phyloP scores from a whole-genome alignment of 2,797 vertebrate genomes.

The Vespertilio murinus region DNA sequence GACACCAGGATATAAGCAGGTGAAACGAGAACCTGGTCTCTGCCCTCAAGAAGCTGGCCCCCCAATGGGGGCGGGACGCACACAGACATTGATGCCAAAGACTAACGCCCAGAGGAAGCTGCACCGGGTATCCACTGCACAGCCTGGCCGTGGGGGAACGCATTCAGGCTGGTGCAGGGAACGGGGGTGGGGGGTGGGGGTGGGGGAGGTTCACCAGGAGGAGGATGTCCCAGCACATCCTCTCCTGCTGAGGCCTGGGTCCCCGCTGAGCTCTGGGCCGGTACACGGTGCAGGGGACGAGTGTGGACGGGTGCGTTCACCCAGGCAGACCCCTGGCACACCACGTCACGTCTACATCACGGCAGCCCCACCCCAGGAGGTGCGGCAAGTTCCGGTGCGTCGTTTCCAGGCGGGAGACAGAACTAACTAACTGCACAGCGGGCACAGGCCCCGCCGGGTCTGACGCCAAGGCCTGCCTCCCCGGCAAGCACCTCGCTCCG shows the following conservation, averaged over 20 bases:
- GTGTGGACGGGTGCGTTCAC: neutral
- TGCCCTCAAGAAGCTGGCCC: neutral
- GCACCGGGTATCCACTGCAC: neutral
- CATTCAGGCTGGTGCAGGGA: neutral
- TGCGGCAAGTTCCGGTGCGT: neutral
- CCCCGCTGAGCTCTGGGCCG: neutral
- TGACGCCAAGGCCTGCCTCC: neutral
- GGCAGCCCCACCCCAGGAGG: neutral
- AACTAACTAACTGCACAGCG: neutral
- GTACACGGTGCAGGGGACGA: fast-evolving
- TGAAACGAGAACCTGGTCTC: neutral
- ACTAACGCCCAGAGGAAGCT: neutral
- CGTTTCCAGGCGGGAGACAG: neutral
- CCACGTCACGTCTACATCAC: neutral
- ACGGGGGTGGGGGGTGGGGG: too few relatives aligned
- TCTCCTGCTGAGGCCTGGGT: neutral
- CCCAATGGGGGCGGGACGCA: neutral
- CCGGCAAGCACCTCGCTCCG: neutral
- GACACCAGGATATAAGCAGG: neutral
- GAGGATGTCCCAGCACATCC: neutral
- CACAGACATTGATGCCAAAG: neutral
- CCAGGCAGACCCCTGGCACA: neutral
- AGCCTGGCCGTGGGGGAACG: neutral
- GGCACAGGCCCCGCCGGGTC: neutral
- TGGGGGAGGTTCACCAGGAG: neutral